These are phyloP conservation scores for Atta colombica DNA, from an alignment of 1,140 invertebrate species.

Conservation along the genomic window DNA sequence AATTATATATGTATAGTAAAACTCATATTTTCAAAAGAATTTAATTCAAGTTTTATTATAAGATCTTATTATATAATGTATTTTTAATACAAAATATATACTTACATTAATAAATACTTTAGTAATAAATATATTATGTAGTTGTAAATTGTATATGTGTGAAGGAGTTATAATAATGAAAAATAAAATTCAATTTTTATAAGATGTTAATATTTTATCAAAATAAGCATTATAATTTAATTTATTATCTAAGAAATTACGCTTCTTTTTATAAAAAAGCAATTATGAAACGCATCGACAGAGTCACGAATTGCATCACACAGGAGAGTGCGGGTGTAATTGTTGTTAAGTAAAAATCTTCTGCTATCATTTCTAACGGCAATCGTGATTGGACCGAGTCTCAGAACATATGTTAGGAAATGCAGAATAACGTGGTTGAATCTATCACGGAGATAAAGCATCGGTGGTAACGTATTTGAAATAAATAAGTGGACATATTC, in stretches of 20 bases:
- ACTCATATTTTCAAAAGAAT: background rate
- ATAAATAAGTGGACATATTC: background rate
- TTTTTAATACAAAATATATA: background rate
- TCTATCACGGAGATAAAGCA: constrained; percentile 41
- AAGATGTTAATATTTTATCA: background rate
- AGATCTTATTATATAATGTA: background rate
- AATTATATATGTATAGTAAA: background rate
- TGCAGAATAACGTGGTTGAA: constrained; percentile 31
- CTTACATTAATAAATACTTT: background rate
- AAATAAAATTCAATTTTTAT: background rate
- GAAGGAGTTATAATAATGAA: background rate
- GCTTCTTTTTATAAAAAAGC: background rate
- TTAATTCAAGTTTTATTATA: background rate
- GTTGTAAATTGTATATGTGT: background rate
- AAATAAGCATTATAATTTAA: background rate
- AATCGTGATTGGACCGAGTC: constrained; percentile 34
- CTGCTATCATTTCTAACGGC: background rate
- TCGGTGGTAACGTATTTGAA: constrained; percentile 38
- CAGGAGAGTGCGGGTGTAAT: background rate
- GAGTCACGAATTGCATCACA: constrained; percentile 11
- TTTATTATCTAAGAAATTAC: constrained; percentile 2
- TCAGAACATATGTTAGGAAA: constrained; percentile 45
- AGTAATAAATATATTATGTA: background rate
- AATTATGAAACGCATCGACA: background rate
- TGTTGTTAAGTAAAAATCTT: constrained; percentile 22